Conservation (phyloP, 30 jellyfish, hydroid and myxozoan genomes). For the Clytia hemisphaerica region DNA sequence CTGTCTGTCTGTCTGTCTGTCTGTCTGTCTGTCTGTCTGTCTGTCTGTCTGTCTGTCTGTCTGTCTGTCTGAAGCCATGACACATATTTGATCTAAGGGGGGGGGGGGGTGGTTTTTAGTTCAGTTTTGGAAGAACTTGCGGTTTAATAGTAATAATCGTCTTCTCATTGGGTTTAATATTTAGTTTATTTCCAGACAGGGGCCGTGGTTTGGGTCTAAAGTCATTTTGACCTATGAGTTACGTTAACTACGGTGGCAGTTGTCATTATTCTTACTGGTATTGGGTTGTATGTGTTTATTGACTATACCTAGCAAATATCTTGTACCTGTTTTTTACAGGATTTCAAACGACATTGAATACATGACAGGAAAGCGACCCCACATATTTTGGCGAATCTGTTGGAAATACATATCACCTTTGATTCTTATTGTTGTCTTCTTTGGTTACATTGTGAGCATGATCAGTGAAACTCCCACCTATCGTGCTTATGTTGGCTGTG, state of each 20-base stretch:
- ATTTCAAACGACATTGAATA: conserved; percentile 80
- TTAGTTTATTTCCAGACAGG: neutral
- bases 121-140: no score
- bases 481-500: conserved; percentile 78
- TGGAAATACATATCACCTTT: conserved; percentile 94
- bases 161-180: neutral
- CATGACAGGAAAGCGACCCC: conserved; percentile 96
- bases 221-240: no score
- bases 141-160: neutral
- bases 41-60: no score
- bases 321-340: conserved; percentile 23
- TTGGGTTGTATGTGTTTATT: no score
- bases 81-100: no score
- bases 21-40: no score
- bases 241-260: no score
- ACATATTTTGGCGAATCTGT: conserved; percentile 60
- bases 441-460: conserved; percentile 51
- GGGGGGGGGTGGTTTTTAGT: no score
- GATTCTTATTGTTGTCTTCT: conserved; percentile 58
- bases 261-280: no score
- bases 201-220: neutral
- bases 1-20: no score
- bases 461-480: conserved; percentile 63
- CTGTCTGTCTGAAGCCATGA: no score
- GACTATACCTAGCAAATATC: neutral